These are phyloP conservation scores for Tenebrosternarchus preto DNA, from an alignment of 2,113 vertebrate genomes.

Conservation along the genomic window DNA sequence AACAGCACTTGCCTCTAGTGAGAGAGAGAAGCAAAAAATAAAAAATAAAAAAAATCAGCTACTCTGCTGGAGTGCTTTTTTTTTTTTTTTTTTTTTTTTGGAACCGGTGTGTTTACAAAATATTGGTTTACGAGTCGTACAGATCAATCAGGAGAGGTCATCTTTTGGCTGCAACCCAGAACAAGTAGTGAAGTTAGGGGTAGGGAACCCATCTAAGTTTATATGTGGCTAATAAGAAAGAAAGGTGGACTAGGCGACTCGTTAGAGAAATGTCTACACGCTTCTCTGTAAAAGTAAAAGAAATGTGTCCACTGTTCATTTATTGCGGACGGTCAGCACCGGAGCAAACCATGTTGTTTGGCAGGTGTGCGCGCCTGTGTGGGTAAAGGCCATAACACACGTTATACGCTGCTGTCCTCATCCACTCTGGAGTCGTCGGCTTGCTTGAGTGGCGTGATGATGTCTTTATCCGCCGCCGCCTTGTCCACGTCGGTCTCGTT, in stretches of 20 bases:
- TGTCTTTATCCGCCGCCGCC: conserved; percentile 61
- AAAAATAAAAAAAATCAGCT: no score
- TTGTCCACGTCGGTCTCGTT: conserved; percentile 69
- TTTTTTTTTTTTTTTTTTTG: no score
- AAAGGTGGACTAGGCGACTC: neutral
- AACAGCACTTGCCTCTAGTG: neutral
- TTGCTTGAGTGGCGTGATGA: conserved; percentile 46
- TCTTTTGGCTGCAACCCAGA: neutral
- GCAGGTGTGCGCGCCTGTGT: neutral
- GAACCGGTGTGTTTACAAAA: neutral
- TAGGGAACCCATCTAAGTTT: neutral
- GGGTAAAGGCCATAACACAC: neutral
- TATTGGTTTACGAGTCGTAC: neutral
- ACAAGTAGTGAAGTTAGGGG: neutral
- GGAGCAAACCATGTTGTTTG: conserved; percentile 1
- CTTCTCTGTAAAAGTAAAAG: neutral
- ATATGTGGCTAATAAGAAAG: neutral
- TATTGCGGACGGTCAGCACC: conserved; percentile 17
- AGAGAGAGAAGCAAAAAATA: no score
- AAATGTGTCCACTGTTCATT: neutral
- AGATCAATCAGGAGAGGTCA: neutral
- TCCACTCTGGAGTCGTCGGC: conserved; percentile 64
- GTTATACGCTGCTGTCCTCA: conserved; percentile 64
- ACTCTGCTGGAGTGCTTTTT: neutral
- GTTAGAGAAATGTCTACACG: neutral